Conservation (phyloP, 2,797 vertebrate species). For the Novumbra hubbsi region DNA sequence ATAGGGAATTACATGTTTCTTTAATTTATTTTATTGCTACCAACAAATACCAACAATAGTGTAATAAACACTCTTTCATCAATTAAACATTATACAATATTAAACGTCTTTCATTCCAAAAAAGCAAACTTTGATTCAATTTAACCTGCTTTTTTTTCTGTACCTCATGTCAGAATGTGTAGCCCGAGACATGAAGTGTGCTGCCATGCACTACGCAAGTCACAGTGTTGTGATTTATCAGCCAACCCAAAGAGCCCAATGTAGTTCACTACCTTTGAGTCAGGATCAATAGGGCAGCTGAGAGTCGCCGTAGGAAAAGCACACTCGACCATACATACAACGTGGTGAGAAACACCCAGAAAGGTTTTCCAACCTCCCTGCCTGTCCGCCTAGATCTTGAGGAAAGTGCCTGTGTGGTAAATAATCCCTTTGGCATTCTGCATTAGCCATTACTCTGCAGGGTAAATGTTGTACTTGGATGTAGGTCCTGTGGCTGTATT, state of each 20-base stretch:
- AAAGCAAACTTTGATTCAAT: no score
- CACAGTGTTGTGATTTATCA: no score
- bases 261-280: not conserved
- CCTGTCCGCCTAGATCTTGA: conserved; percentile 38
- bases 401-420: conserved; percentile 48
- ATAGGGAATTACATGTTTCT: no score
- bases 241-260: not conserved
- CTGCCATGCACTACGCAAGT: no score
- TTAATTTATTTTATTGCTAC: no score
- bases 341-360: conserved; percentile 40
- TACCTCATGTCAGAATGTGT: no score
- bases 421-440: conserved; percentile 49
- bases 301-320: conserved; percentile 37
- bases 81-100: no score
- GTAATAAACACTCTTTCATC: no score
- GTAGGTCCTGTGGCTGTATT: conserved; percentile 40
- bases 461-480: conserved; percentile 68
- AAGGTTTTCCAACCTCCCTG: conserved; percentile 39
- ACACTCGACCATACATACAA: conserved; percentile 55
- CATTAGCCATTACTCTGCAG: conserved; percentile 44
- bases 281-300: not conserved
- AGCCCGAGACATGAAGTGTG: no score
- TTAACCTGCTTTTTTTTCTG: no score
- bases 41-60: no score
- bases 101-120: no score